These are phyloP conservation scores for Chamaea fasciata DNA, from an alignment of 2,113 vertebrate genomes.

Conservation along the genomic window DNA sequence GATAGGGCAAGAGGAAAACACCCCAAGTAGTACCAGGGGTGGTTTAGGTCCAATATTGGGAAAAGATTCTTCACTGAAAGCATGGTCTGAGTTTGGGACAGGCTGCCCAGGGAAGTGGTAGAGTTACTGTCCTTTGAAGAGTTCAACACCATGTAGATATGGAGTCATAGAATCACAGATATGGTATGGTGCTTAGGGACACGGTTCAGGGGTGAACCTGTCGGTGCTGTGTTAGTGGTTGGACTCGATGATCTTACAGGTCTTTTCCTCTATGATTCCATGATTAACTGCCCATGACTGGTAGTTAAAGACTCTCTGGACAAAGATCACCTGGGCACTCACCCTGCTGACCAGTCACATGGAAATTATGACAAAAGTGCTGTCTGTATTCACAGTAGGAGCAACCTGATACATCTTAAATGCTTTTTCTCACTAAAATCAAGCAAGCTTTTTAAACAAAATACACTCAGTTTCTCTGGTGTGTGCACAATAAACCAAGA, in stretches of 20 bases:
- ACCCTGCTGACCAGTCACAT: not conserved
- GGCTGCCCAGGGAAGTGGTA: not conserved
- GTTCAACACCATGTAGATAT: not conserved
- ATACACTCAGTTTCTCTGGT: not conserved
- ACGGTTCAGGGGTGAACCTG: not conserved
- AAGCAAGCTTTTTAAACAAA: not conserved
- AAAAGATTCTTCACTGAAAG: not conserved
- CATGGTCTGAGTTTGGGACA: not conserved
- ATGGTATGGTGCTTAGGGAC: too few species aligned
- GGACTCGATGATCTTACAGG: fast-evolving
- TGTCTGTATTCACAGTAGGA: not conserved
- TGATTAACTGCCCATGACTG: not conserved
- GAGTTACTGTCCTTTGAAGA: not conserved
- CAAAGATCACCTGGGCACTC: not conserved
- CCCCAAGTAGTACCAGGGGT: not conserved
- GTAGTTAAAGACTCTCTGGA: not conserved
- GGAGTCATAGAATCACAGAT: not conserved
- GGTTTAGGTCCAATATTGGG: not conserved
- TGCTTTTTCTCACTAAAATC: not conserved
- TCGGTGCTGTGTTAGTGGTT: not conserved
- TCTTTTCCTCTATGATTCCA: not conserved
- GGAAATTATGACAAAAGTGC: not conserved
- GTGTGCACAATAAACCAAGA: not conserved
- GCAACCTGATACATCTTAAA: not conserved
- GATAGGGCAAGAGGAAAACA: not conserved